Base-by-base conservation (phyloP, 2,888 invertebrate species). In the Eilema depressum region DNA sequence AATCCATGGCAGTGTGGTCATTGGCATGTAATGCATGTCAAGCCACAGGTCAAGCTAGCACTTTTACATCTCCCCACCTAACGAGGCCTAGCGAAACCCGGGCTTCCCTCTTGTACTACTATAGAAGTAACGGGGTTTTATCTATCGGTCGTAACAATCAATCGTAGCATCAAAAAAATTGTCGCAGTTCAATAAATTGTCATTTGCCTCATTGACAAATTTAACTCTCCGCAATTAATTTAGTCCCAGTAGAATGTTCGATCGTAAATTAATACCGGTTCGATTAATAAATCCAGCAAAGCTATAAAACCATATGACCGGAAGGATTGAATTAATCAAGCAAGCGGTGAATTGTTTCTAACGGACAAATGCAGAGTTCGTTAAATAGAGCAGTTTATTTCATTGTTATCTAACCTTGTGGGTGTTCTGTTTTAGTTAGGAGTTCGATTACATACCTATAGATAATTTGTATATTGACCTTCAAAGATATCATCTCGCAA, bases 241-340 rank as follows among this genome's bases (percentile, higher is more conserved):
- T 53, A 53, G 8, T n/a, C 53, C n/a, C n/a, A 20, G 47, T 47
- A 47, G 0, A 20, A 47, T 47, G 47, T 17, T 47, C 47, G 47
- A 20, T 53, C 8, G n/a, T n/a, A 53, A 53, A 20, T 53, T 53
- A 53, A n/a, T 10, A 53, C 8, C n/a, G 53, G n/a, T 53, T n/a
- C 53, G 53, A 53, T 53, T 53, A 53, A 53, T 53, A n/a, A 41
- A 53, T 20, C 1, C n/a, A 47, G 47, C 5, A 47, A 20, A 20
- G 8, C 53, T n/a, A 53, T 53, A 53, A 53, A 53, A 53, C 53
- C 53, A 53, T n/a, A 8, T 20, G 53, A 53, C 53, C 53, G 53
- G 53, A 53, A 53, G 53, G 53, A 53, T 53, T 53, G 20, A 53
- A 53, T 53, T 53, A 53, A 53, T 53, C n/a, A 53, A n/a, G 53